Percentiles rank a stretch among this genome's conserved stretches.
Conservation (phyloP, 1,140 invertebrate species). For the Heliconius hermathena region DNA sequence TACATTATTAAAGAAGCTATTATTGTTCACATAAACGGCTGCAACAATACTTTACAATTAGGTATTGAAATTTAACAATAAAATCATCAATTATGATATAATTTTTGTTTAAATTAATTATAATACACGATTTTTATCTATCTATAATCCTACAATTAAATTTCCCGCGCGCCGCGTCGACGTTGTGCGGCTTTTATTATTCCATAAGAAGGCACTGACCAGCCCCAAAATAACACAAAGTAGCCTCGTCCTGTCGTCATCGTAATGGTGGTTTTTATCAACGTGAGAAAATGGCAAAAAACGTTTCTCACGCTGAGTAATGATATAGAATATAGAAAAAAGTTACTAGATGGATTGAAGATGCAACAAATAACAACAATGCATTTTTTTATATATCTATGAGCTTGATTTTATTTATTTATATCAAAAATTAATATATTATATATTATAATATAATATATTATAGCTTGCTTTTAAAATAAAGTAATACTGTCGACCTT, state of each 20-base stretch:
- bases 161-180: background rate
- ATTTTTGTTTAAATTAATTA: too few relatives aligned
- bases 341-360: background rate
- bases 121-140: too few relatives aligned
- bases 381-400: background rate
- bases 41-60: too few relatives aligned
- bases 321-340: background rate
- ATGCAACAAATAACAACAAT: background rate
- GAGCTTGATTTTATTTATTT: too few relatives aligned
- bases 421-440: too few relatives aligned
- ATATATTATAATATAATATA: too few relatives aligned
- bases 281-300: constrained; percentile 22
- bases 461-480: too few relatives aligned
- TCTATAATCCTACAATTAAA: background rate
- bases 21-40: background rate
- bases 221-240: constrained; percentile 6
- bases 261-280: constrained; percentile 1
- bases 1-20: background rate
- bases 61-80: too few relatives aligned
- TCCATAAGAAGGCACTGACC: constrained; percentile 8
- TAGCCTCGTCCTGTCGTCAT: background rate
- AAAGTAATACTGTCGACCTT: too few relatives aligned
- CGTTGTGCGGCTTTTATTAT: background rate
- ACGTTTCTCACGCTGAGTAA: constrained; percentile 15
- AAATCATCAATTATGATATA: too few relatives aligned